Evolutionary conservation across 2,888 invertebrate species (phyloP), one percentile per base, ranked within the genome.

Genomic region (Toxonevra muliebris): DNA sequence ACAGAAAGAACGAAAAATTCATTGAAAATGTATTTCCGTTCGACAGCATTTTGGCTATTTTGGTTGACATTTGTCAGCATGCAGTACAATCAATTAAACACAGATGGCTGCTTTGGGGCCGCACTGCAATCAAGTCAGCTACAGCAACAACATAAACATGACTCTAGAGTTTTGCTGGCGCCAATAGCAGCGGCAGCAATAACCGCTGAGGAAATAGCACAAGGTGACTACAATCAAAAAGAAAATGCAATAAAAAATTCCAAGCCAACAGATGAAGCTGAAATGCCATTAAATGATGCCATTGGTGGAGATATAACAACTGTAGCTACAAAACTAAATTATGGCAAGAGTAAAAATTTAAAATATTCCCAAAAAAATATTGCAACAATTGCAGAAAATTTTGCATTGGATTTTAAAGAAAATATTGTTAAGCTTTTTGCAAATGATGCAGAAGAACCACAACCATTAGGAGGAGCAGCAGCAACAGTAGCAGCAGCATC

Each of bases 21-120:
- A 59, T n/a, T 54, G 62, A 71, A 70, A 66, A 80, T 80, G 80
- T 76, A 78, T 75, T 79, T 82, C 75, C 74, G 75, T 69, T 76
- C 76, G 75, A 72, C 48, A 17, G 71, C 78, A 73, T 76, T 80
- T 77, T 80, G 81, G 78, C 75, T 82, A 74, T 75, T 83, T 75
- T 75, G 79, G 75, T 74, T 82, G 80, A 80, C 79, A 77, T 77
- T 82, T 77, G 75, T 79, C 71, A 76, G 74, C 72, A 64, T 74
- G 67, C 75, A 77, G 73, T 78, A 77, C 72, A 74, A 77, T 70
- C 77, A 78, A 76, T 79, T 80, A 71, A 73, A 74, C 70, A 41
- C 69, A 68, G 75, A 76, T 75, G 73, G 76, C 69, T 73, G 76
- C 74, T 72, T 69, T 62, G 73, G 63, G 65, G 69, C 66, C 69